Base-by-base conservation (phyloP, 2,797 vertebrate species). In the Alauda arvensis region DNA sequence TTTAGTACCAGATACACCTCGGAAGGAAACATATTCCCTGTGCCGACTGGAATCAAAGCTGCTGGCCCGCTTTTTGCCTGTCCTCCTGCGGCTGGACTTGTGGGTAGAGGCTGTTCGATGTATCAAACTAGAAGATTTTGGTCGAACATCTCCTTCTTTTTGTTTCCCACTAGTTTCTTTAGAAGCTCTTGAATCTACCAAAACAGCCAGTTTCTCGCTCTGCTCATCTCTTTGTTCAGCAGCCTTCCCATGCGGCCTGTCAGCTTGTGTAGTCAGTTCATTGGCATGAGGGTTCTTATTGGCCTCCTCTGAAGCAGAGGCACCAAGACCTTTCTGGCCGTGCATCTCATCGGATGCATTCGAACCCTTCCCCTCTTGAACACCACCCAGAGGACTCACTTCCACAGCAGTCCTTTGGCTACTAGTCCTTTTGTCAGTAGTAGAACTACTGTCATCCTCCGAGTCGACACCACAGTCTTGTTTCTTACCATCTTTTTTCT, bases 261-360 rank as follows among this genome's bases (percentile, higher is more conserved):
- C 96, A 59, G 77, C 91, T 46, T 97, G 96, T 0, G 96, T 97
- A 45, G 96, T 97, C 90, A 99, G 93, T 95, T 99, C 98, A 46
- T 99, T 99, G 76, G 99, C 99, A 15, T 99, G 99, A 14, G 99
- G 99, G 96, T 99, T 99, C 96, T 98, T 99, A 92, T 99, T 99
- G 91, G 98, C 99, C 96, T 99, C 99, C 93, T 99, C 98, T 33
- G 99, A 99, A 16, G 98, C 98, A 61, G 98, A 98, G 90, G 96
- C 96, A 91, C 96, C 93, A 21, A 98, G 96, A 51, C 94, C 95
- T 67, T 96, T 97, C 86, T 96, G 97, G 95, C 89, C 80, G 19
- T 94, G 91, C 39, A 88, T 70, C 57, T 97, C 96, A 17, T 95
- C 95, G 1, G 95, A 94, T 23, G 83, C 90, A 39, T 88, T 93